phyloP scores from a whole-genome alignment of 2,113 vertebrate genomes.

The Campylomormyrus tamandua region DNA sequence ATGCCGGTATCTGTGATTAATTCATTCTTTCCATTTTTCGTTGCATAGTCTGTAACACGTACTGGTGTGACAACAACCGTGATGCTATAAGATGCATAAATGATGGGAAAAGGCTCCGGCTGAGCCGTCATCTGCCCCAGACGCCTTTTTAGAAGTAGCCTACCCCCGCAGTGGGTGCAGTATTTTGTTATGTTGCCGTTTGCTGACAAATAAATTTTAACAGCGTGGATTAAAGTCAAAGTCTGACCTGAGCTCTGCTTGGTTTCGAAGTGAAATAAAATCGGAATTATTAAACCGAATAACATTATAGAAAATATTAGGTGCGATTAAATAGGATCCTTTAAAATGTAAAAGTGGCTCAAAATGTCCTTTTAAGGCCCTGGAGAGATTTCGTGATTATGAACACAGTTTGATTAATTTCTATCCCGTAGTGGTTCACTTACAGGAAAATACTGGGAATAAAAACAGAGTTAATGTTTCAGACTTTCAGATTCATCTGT shows the following conservation, averaged over 20 bases:
- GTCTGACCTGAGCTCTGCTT: neutral
- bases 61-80: neutral
- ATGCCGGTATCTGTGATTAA: slow-evolving; percentile 65
- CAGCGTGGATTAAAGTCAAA: neutral
- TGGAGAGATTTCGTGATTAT: neutral
- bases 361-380: neutral
- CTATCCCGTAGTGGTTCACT: neutral
- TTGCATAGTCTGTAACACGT: slow-evolving; percentile 29
- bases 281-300: neutral
- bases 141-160: slow-evolving; percentile 12
- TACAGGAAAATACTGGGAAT: neutral
- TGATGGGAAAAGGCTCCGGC: slow-evolving; percentile 9
- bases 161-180: slow-evolving; percentile 20
- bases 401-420: neutral
- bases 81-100: slow-evolving; percentile 9
- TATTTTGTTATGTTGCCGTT: slow-evolving; percentile 18
- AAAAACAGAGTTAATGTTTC: neutral
- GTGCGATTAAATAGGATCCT: neutral
- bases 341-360: neutral
- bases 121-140: slow-evolving; percentile 33
- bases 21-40: slow-evolving; percentile 46
- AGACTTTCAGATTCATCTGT: neutral
- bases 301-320: neutral
- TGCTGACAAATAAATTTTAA: slow-evolving; percentile 7
- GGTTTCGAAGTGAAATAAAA: neutral